Evolutionary conservation across 2,888 invertebrate genomes (phyloP), one percentile per base, ranked within the genome.

Genomic region (Hyposoter didymator): DNA sequence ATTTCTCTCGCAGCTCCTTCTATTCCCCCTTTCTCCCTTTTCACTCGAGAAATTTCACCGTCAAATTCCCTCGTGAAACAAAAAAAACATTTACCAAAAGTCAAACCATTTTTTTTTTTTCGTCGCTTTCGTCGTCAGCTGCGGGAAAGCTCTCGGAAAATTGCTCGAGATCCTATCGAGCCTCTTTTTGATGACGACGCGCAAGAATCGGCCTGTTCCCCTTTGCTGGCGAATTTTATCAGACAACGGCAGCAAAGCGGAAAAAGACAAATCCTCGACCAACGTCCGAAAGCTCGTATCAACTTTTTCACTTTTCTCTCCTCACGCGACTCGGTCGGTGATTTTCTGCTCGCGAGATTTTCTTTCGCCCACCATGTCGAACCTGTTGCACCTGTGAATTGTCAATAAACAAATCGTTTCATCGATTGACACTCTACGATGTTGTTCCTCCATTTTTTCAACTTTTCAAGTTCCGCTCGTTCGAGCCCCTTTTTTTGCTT

Each of bases 191-290:
- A 59, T 28, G 84, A 28, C 55, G 64, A 79, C 74, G 83, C 78
- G 80, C 47, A 84, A 92, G 92, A 90, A 89, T 92, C 92, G 92
- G 95, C 95, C 95, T 95, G 95, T 95, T 95, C 95, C 95, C 94
- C 95, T 95, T 95, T 95, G 95, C 95, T 95, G 95, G 94, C 95
- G 95, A 91, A 91, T 93, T 94, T 90, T 89, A 93, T 93, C 90
- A 90, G 90, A 90, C 90, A 94, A 92, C 95, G 95, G 95, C 95
- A 95, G 95, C 95, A 95, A 95, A 95, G 95, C 95, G 95, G 95
- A 95, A 95, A 95, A 95, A 95, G 95, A 95, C 95, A 95, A 93
- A 95, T 94, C 94, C 95, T 95, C 94, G 89, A 88, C 89, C 91
- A 88, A 90, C 92, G 70, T 39, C 73, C 12, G 47, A 28, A n/a